phyloP scores from a whole-genome alignment of 2,888 invertebrate genomes.

The Ophion ventricosus region DNA sequence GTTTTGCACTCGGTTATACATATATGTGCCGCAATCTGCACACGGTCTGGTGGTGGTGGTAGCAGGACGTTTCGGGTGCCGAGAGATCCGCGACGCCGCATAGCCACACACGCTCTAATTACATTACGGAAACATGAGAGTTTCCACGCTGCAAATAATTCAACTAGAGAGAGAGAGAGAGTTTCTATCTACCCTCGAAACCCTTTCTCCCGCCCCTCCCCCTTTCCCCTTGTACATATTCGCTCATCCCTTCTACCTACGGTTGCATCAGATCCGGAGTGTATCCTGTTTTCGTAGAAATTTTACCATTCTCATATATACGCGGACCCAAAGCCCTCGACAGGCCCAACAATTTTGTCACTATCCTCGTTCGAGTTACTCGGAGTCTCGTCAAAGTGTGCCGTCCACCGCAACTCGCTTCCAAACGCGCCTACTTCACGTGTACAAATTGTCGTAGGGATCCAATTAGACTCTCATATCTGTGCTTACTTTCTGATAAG shows the following conservation, averaged over 20 bases:
- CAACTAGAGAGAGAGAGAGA: constrained; percentile 64
- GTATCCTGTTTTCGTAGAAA: constrained; percentile 21
- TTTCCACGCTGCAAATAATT: constrained; percentile 73
- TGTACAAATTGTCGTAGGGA: too few relatives aligned
- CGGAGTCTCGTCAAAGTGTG: too few relatives aligned
- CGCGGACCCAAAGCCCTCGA: not conserved
- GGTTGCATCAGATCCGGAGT: not conserved
- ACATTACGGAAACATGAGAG: constrained; percentile 82
- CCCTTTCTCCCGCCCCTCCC: constrained; percentile 1
- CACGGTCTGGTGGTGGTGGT: constrained; percentile 4
- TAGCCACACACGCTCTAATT: constrained; percentile 78
- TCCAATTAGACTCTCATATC: too few relatives aligned
- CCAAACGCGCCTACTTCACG: too few relatives aligned
- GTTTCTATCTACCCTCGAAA: constrained; percentile 58
- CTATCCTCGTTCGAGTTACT: not conserved
- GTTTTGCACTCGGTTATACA: too few relatives aligned
- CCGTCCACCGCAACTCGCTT: too few relatives aligned
- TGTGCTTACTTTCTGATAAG: too few relatives aligned
- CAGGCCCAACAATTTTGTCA: not conserved
- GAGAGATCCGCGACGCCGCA: constrained; percentile 69
- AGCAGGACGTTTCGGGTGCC: constrained; percentile 50
- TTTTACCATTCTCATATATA: not conserved
- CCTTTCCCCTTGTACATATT: constrained; percentile 35
- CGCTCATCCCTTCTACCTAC: not conserved
- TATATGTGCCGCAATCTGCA: constrained; percentile 51